A percentile compares a stretch with the other conserved stretches of the same genome.
Conservation (phyloP, 2,888 invertebrate genomes). For the Cremastinae sp. region DNA sequence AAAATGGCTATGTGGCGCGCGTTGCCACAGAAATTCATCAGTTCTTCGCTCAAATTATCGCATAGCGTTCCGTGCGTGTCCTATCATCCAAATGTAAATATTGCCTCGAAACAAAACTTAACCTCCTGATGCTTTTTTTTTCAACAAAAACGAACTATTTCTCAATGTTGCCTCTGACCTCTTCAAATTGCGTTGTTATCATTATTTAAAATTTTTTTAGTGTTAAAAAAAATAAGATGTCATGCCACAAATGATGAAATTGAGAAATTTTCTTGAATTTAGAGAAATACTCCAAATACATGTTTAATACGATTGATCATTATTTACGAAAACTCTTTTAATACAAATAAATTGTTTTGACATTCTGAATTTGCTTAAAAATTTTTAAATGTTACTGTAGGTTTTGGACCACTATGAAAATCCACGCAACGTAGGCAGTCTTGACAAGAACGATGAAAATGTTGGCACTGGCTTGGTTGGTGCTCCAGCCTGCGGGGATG, state of each 20-base stretch:
- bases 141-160: too few species aligned
- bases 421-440: slow-evolving; percentile 98
- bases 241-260: too few species aligned
- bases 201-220: too few species aligned
- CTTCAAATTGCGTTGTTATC: too few species aligned
- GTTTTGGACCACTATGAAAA: slow-evolving; percentile 99
- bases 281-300: too few species aligned
- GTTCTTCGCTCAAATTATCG: slow-evolving; percentile 69
- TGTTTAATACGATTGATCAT: too few species aligned
- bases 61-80: slow-evolving; percentile 82
- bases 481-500: slow-evolving; percentile 99
- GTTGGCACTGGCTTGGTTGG: slow-evolving; percentile 99
- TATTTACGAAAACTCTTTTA: too few species aligned
- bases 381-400: slow-evolving; percentile 80
- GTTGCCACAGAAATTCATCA: slow-evolving; percentile 69
- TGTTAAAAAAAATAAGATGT: too few species aligned
- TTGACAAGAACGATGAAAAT: slow-evolving; percentile 95
- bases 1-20: slow-evolving; percentile 73
- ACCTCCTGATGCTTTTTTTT: slow-evolving; percentile 8
- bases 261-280: too few species aligned
- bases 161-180: too few species aligned
- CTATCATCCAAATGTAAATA: slow-evolving; percentile 90
- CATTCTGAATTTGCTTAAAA: slow-evolving; percentile 33
- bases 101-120: too few species aligned
- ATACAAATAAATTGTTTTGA: slow-evolving; percentile 22